A percentile compares a stretch with the other conserved stretches of the same genome.
Conservation (phyloP, 2,113 vertebrate genomes). For the Dolichallabes microphthalmus region DNA sequence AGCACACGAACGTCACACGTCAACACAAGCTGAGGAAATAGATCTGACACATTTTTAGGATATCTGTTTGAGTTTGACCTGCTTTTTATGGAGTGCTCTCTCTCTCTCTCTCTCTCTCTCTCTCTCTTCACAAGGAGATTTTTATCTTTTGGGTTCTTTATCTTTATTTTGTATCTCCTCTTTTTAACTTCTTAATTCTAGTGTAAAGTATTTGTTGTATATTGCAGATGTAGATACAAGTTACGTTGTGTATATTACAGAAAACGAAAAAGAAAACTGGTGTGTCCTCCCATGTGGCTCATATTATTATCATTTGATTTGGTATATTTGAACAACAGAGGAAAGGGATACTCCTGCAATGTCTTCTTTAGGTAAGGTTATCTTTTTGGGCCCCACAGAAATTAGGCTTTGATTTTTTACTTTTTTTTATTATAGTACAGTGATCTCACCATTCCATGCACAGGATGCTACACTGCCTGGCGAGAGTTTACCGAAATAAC, state of each 20-base stretch:
- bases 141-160: conserved; percentile 61
- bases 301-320: conserved; percentile 79
- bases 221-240: conserved; percentile 81
- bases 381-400: conserved; percentile 78
- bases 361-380: conserved; percentile 72
- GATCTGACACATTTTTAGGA: conserved; percentile 82
- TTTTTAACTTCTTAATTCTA: conserved; percentile 89
- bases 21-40: conserved; percentile 75
- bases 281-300: conserved; percentile 83
- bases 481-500: conserved; percentile 77
- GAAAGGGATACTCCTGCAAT: conserved; percentile 77
- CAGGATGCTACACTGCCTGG: conserved; percentile 89
- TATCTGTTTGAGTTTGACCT: conserved; percentile 77
- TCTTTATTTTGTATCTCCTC: conserved; percentile 66
- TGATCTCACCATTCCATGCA: conserved; percentile 74
- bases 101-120: conserved; percentile 88
- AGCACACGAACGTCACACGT: conserved; percentile 70
- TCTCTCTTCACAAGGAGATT: conserved; percentile 83
- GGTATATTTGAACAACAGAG: conserved; percentile 58
- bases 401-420: conserved; percentile 79
- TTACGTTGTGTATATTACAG: conserved; percentile 97
- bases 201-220: conserved; percentile 99
- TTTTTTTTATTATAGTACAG: conserved; percentile 75
- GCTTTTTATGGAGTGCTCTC: conserved; percentile 84
- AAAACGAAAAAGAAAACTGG: conserved; percentile 66